Evolutionary conservation across 2,888 invertebrate species (phyloP).

Genomic region (Macaria liturata): DNA sequence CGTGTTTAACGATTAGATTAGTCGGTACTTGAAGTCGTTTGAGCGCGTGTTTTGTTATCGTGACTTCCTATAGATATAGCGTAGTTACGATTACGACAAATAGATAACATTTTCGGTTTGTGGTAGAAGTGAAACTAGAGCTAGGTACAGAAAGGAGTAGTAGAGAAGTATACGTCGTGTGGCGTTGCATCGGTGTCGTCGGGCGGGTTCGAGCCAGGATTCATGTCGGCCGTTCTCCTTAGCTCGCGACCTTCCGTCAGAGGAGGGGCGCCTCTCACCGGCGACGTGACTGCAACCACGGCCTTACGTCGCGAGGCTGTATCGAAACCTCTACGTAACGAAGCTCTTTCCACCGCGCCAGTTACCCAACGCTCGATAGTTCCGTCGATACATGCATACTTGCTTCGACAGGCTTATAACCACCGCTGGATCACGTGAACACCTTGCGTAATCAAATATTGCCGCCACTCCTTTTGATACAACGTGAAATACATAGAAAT

Average conservation of each 20-base stretch:
- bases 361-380: constrained; percentile 79
- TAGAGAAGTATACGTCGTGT: constrained; percentile 1
- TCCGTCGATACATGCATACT: constrained; percentile 73
- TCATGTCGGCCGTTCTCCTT: constrained; percentile 78
- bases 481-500: constrained; percentile 72
- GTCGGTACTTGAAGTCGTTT: constrained; percentile 52
- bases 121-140: constrained; percentile 11
- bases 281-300: constrained; percentile 81
- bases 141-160: constrained; percentile 7
- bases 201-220: constrained; percentile 71
- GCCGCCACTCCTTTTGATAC: constrained; percentile 70
- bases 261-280: constrained; percentile 81
- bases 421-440: constrained; percentile 74
- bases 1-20: constrained; percentile 65
- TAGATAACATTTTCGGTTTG: constrained; percentile 28
- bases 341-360: constrained; percentile 73
- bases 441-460: constrained; percentile 72
- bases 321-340: constrained; percentile 81
- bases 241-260: constrained; percentile 76
- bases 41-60: constrained; percentile 53
- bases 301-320: constrained; percentile 82
- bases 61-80: constrained; percentile 51
- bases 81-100: constrained; percentile 24
- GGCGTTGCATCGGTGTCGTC: constrained; percentile 36
- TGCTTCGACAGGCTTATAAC: constrained; percentile 60